Percentiles rank a stretch among this genome's conserved stretches.
phyloP scores from a whole-genome alignment of 2,888 invertebrate species.

The Mythimna ferrago region DNA sequence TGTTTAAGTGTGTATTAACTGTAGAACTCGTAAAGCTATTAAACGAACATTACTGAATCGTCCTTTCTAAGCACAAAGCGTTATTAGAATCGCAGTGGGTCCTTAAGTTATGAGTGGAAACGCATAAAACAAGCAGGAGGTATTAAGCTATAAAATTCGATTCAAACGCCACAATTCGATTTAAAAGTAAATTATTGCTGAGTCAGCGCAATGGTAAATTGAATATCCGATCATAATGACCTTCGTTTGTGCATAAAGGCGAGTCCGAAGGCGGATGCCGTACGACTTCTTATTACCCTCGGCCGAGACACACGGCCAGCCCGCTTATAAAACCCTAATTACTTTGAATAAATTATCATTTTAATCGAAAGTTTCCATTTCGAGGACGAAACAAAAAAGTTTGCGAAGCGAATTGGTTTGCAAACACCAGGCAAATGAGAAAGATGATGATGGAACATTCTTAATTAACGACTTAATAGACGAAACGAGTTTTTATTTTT shows the following conservation, averaged over 20 bases:
- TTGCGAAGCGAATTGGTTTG: slow-evolving; percentile 71
- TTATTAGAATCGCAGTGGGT: slow-evolving; percentile 50
- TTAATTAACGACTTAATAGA: slow-evolving; percentile 64
- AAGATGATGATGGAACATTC: slow-evolving; percentile 57
- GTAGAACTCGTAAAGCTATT: slow-evolving; percentile 3
- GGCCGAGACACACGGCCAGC: slow-evolving; percentile 66
- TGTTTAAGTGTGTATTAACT: slow-evolving; percentile 21
- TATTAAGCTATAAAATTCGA: slow-evolving; percentile 75
- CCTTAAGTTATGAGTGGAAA: slow-evolving; percentile 64
- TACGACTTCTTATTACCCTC: slow-evolving; percentile 81
- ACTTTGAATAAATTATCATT: slow-evolving; percentile 75
- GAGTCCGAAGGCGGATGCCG: slow-evolving; percentile 76
- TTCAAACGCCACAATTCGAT: slow-evolving; percentile 79
- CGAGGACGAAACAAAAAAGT: slow-evolving; percentile 67
- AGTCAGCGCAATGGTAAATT: slow-evolving; percentile 84
- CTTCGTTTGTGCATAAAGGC: slow-evolving; percentile 84
- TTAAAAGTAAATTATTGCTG: slow-evolving; percentile 83
- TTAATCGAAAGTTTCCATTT: slow-evolving; percentile 72
- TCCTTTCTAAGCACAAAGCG: slow-evolving; percentile 34
- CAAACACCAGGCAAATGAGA: slow-evolving; percentile 71
- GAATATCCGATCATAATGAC: slow-evolving; percentile 85
- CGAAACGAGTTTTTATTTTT: slow-evolving; percentile 51
- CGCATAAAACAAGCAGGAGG: slow-evolving; percentile 70
- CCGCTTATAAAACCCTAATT: slow-evolving; percentile 71
- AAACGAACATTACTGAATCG: slow-evolving; percentile 2